A percentile compares a stretch with the other conserved stretches of the same genome.
Evolutionary conservation across 35 echinoderm and acorn worm genomes (phyloP).

Genomic region (Apostichopus parvimensis): DNA sequence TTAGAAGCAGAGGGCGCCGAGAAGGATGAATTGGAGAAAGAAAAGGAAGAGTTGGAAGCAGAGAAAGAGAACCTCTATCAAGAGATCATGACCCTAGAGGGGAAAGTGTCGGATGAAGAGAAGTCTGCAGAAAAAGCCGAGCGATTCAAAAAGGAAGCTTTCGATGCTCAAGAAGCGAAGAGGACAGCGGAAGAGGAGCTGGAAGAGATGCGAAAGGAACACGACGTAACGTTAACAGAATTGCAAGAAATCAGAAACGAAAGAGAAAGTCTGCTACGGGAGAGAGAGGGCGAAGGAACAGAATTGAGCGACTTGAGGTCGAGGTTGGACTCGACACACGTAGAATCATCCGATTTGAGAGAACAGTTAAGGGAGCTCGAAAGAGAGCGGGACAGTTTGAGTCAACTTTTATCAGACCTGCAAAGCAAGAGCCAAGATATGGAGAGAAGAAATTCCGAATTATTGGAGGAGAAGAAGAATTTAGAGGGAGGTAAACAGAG

Average conservation of each 20-base stretch:
- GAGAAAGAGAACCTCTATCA: constrained; percentile 65
- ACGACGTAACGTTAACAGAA: constrained; percentile 11
- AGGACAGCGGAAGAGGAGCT: neutral
- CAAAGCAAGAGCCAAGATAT: constrained; percentile 9
- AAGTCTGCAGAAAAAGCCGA: constrained; percentile 18
- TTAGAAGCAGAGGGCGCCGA: constrained; percentile 18
- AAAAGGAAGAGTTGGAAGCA: constrained; percentile 61
- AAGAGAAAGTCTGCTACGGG: neutral
- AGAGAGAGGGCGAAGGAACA: neutral
- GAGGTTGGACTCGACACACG: neutral
- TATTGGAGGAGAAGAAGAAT: constrained; percentile 36
- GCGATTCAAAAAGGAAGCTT: neutral
- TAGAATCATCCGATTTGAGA: constrained; percentile 8
- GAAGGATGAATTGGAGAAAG: constrained; percentile 30
- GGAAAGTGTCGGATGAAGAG: constrained; percentile 43
- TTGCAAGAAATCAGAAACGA: neutral
- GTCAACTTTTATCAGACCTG: neutral
- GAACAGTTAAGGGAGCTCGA: neutral
- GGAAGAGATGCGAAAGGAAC: constrained; percentile 31
- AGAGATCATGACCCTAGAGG: constrained; percentile 43
- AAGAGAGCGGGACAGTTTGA: constrained; percentile 47
- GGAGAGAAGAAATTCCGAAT: neutral
- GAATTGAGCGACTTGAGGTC: neutral
- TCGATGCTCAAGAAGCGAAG: neutral
- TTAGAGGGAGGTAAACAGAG: constrained; percentile 19